Evolutionary conservation across 2,888 invertebrate genomes (phyloP), one percentile per base, ranked within the genome.

Genomic region (Elegia similella): DNA sequence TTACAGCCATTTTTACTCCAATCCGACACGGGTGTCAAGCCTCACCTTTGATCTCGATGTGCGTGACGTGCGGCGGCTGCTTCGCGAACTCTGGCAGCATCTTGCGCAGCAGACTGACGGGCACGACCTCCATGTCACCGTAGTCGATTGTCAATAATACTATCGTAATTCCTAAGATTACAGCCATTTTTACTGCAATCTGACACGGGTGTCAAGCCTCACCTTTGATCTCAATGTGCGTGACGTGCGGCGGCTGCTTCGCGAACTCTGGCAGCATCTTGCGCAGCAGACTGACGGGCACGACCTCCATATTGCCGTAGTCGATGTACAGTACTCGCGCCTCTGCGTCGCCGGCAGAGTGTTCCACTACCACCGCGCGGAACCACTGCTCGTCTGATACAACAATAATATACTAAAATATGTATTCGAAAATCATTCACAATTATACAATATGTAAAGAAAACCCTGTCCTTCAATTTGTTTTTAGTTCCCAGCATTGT

Each of bases 241-340:
- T 52, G 0, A 76, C 78, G 1, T 82, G 59, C 0, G 78, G 82
- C 0, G 87, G 86, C 29, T 73, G 32, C 0, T 57, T 70, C 8
- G 78, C 71, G 60, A 88, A 86, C 55, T 85, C 87, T 0, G 84
- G 83, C 70, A 84, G 56, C 78, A 87, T 85, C 70, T 86, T 88
- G 23, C 89, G 63, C 7, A 90, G 58, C 2, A 58, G n/a, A 0
- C 13, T 0, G 0, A 80, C 73, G 0, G 79, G 69, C 1, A 86
- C 76, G 0, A 7, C 8, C 1, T 59, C 73, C 17, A 86, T 1
- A 62, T 78, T 74, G 0, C 88, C 89, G 65, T 78, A 75, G 79
- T 90, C 90, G 0, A 87, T 17, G 66, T 71, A 82, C 56, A 73
- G 70, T 3, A 88, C 59, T 0, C 59, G 63, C 0, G 68, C 80